phyloP scores from a whole-genome alignment of 2,888 invertebrate genomes.

The Arenicola marina region DNA sequence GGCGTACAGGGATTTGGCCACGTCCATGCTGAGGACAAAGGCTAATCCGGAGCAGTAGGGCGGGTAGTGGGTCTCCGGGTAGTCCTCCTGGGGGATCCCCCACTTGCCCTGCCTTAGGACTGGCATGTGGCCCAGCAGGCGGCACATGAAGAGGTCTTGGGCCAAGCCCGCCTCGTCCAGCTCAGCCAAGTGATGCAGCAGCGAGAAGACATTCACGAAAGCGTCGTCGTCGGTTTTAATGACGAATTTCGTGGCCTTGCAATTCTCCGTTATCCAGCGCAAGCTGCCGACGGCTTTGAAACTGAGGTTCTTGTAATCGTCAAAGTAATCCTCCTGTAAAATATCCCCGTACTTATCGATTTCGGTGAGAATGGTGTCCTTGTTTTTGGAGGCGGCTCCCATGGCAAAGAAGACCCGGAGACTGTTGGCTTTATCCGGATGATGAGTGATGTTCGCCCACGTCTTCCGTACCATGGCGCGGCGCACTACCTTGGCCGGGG shows the following conservation, averaged over 20 bases:
- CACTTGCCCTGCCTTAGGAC: background rate
- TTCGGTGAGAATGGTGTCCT: background rate
- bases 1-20: background rate
- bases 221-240: constrained; percentile 1
- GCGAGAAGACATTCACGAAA: constrained; percentile 1
- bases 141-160: background rate
- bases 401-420: background rate
- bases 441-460: background rate
- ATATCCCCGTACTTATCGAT: background rate
- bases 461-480: background rate
- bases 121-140: background rate
- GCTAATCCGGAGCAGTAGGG: constrained; percentile 3
- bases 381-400: background rate
- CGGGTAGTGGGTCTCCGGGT: background rate
- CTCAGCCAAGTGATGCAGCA: background rate
- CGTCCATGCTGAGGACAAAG: background rate
- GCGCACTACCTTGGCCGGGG: background rate
- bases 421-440: background rate
- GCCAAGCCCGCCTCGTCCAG: background rate
- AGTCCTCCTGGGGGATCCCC: background rate
- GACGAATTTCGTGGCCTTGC: background rate
- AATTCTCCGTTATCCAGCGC: background rate
- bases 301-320: background rate
- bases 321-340: background rate
- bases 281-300: background rate